Evolutionary conservation across 2,888 invertebrate genomes (phyloP).

Genomic region (Eristalis arbustorum): DNA sequence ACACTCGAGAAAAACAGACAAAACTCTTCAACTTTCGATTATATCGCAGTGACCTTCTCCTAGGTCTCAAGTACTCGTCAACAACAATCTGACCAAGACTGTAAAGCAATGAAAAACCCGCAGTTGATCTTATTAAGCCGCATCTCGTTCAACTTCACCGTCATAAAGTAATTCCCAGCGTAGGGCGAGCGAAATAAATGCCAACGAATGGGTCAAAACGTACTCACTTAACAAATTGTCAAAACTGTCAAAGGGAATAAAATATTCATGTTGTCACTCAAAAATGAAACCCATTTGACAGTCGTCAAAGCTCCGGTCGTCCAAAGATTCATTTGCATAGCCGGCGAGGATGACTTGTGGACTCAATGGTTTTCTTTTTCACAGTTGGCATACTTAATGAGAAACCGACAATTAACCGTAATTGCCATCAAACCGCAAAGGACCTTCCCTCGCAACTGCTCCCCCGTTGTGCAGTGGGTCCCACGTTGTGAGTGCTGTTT

Average conservation of each 20-base stretch:
- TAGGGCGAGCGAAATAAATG: no score
- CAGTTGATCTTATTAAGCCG: no score
- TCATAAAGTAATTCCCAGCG: background rate
- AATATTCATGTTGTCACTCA: background rate
- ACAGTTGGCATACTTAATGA: slow-evolving; percentile 14
- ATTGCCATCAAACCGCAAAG: background rate
- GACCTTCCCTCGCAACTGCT: background rate
- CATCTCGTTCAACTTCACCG: no score
- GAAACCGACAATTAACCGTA: slow-evolving; percentile 16
- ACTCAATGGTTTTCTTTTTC: background rate
- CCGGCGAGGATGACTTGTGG: background rate
- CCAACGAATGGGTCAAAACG: background rate
- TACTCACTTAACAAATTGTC: background rate
- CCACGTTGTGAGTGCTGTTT: background rate
- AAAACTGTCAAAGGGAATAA: background rate
- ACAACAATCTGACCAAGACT: no score
- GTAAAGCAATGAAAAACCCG: no score
- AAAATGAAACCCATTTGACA: background rate
- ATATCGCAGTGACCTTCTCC: no score
- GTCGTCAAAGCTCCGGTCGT: background rate
- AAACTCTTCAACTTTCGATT: no score
- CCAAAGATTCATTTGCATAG: background rate
- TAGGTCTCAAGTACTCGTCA: no score
- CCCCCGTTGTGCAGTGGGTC: background rate
- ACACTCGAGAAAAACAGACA: no score